Evolutionary conservation across 2,888 invertebrate genomes (phyloP), one percentile per base, ranked within the genome.

Genomic region (Eurytoma californica): DNA sequence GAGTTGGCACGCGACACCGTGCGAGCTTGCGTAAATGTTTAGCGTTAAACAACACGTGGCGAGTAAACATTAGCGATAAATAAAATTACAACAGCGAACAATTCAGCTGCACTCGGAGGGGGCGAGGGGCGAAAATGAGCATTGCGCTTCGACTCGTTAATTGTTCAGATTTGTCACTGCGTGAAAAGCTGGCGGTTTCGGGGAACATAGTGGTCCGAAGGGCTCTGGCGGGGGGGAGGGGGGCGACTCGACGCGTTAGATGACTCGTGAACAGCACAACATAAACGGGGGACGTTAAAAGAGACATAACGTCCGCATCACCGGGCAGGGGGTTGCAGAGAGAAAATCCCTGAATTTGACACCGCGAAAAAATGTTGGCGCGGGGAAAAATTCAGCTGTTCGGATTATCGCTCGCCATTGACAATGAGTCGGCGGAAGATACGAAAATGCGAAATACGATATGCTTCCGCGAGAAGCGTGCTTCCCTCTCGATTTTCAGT

Each of bases 141-240:
- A 84, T 86, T 86, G 85, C 83, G 78, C 75, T 58, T 74, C 81
- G 69, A 79, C 81, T 82, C 83, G 86, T 85, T 87, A 88, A 88
- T 87, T 85, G 85, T 83, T 70, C 74, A 84, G 85, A 88, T 88
- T 87, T 87, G 86, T 86, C 87, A 85, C 84, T 83, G 83, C 80
- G 83, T 83, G 85, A 84, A 84, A 84, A 83, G 83, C 82, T 80
- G 67, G 72, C 70, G 67, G 69, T 83, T 83, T 82, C 78, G 78
- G 39, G 65, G 30, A 60, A 74, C 51, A 74, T 28, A 18, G 28
- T 39, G 39, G 39, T 39, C 39, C 39, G 39, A 39, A 9, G 39
- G 39, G 39, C 39, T 7, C 39, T 9, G 9, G n/a, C n/a, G 9
- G 39, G 9, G 39, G 9, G 39, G 58, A 78, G 68, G 68, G 55